Percentiles rank a stretch among this genome's conserved stretches.
Conservation (phyloP, 1,140 invertebrate genomes). For the Pogonomyrmex californicus region DNA sequence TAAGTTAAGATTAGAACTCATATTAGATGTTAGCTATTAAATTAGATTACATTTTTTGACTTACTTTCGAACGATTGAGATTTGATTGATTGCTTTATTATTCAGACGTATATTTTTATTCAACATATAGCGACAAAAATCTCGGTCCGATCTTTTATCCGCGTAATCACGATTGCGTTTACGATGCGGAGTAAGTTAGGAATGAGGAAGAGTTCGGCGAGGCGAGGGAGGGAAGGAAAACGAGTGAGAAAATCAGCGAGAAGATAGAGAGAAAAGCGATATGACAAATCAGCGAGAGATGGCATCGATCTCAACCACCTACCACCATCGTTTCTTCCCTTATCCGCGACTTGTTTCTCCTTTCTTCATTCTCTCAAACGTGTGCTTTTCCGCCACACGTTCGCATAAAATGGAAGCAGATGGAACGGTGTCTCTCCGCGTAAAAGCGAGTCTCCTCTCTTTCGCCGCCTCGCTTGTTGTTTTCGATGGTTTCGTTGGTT, state of each 20-base stretch:
- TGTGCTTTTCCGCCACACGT: constrained; percentile 57
- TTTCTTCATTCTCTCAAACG: background rate
- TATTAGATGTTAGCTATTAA: constrained; percentile 1
- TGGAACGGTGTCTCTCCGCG: constrained; percentile 22
- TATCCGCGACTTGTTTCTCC: constrained; percentile 13
- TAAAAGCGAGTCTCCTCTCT: constrained; percentile 22
- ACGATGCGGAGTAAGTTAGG: constrained; percentile 40
- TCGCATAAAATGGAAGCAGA: constrained; percentile 50
- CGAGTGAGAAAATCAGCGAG: background rate
- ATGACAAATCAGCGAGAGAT: constrained; percentile 71
- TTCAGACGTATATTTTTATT: background rate
- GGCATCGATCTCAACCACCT: constrained; percentile 64
- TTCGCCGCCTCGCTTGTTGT: background rate
- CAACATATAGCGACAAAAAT: background rate
- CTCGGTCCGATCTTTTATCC: background rate
- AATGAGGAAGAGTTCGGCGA: constrained; percentile 33
- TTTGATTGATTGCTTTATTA: background rate
- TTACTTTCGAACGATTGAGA: background rate
- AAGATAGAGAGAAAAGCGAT: constrained; percentile 46
- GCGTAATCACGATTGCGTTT: constrained; percentile 27
- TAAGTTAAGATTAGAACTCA: background rate
- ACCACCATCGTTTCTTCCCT: constrained; percentile 31
- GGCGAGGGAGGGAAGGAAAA: constrained; percentile 11
- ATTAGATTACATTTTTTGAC: background rate
- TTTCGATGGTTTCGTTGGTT: constrained; percentile 4